These are phyloP conservation scores for Diabrotica virgifera DNA, from an alignment of 1,140 invertebrate species.

Conservation along the genomic window DNA sequence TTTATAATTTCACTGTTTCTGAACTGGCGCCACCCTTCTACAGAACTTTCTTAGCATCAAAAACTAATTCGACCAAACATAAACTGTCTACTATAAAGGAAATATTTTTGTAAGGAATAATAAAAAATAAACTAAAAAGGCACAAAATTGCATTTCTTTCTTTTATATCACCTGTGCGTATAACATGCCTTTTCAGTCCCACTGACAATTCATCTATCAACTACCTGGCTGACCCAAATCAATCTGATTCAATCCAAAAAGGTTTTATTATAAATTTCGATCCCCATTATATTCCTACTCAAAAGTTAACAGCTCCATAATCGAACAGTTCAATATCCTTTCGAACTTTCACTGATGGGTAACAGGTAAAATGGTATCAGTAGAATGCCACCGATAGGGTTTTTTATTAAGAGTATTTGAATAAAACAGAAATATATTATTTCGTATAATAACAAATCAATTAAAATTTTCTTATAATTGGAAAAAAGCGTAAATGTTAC, in stretches of 20 bases:
- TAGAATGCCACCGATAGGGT: no score
- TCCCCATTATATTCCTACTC: not conserved
- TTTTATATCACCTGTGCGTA: not conserved
- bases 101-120: no score
- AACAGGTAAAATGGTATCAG: not conserved
- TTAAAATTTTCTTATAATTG: no score
- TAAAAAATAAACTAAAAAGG: not conserved
- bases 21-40: no score
- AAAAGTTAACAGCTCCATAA: slow-evolving; percentile 2
- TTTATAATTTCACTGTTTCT: no score
- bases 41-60: no score
- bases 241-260: not conserved
- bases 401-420: no score
- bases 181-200: not conserved
- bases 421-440: no score
- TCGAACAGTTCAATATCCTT: not conserved
- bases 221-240: slow-evolving; percentile 1
- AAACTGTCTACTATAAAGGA: no score
- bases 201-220: not conserved
- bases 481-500: no score
- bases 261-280: not conserved
- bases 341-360: not conserved
- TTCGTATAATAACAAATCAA: no score
- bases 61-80: no score
- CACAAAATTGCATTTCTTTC: not conserved